phyloP scores from a whole-genome alignment of 2,888 invertebrate species.

The Eretmocerus hayati region DNA sequence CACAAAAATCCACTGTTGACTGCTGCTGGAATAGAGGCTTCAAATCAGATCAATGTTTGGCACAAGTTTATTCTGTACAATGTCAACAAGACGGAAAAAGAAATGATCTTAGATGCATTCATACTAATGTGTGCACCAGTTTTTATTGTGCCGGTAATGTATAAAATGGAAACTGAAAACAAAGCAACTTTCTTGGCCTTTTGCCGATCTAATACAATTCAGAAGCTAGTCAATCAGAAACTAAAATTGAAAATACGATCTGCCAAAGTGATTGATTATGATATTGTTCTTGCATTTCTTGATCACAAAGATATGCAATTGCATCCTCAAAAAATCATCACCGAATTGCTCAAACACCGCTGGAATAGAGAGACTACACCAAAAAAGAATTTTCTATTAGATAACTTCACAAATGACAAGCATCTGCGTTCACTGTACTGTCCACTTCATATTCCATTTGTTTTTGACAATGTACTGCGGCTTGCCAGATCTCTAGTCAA shows the following conservation, averaged over 20 bases:
- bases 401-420: conserved; percentile 37
- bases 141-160: conserved; percentile 35
- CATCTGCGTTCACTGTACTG: conserved; percentile 35
- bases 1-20: conserved; percentile 33
- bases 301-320: conserved; percentile 29
- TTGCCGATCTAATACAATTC: conserved; percentile 31
- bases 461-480: conserved; percentile 34
- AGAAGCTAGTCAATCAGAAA: conserved; percentile 30
- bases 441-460: conserved; percentile 33
- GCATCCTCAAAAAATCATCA: conserved; percentile 32
- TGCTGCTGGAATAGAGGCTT: conserved; percentile 29
- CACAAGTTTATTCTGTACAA: conserved; percentile 42
- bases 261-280: conserved; percentile 30
- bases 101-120: conserved; percentile 29
- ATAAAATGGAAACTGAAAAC: conserved; percentile 29
- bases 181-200: conserved; percentile 36
- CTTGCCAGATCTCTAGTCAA: conserved; percentile 26
- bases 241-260: conserved; percentile 29
- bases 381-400: conserved; percentile 33
- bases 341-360: conserved; percentile 29
- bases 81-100: conserved; percentile 26
- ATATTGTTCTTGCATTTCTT: conserved; percentile 39
- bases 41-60: conserved; percentile 37
- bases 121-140: conserved; percentile 33
- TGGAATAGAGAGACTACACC: conserved; percentile 28